Conservation (phyloP, 35 echinoderm and acorn worm genomes). For the Anneissia japonica region DNA sequence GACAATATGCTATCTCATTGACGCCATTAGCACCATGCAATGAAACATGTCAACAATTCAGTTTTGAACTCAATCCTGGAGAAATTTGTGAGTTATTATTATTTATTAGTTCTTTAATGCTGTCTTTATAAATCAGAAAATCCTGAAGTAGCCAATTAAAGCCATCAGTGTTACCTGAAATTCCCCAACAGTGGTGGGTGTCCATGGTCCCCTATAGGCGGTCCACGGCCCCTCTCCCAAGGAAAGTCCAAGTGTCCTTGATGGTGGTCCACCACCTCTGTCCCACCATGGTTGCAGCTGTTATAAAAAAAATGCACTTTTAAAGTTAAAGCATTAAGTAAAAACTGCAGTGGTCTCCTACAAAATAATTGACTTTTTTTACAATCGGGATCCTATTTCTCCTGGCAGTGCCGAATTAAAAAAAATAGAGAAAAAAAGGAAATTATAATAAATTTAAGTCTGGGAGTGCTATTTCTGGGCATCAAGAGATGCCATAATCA, state of each 20-base stretch:
- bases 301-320: no score
- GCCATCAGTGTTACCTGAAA: background rate
- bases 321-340: no score
- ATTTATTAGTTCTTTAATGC: background rate
- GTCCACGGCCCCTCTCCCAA: background rate
- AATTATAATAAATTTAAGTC: no score
- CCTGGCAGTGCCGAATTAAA: no score
- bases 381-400: background rate
- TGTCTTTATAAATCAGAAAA: background rate
- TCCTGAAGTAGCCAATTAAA: background rate
- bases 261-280: background rate
- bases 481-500: no score
- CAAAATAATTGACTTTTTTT: background rate
- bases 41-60: background rate
- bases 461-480: no score
- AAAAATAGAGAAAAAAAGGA: no score
- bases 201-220: background rate
- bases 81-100: conserved; percentile 55
- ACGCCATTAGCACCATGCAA: conserved; percentile 20
- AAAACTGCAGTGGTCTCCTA: background rate
- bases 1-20: conserved; percentile 30
- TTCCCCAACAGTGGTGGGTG: background rate
- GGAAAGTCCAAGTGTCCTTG: background rate
- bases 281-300: no score
- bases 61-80: conserved; percentile 21